Percentiles rank a stretch among this genome's conserved stretches.
Conservation (phyloP, 2,113 vertebrate species). For the Pachypanchax playfairii region DNA sequence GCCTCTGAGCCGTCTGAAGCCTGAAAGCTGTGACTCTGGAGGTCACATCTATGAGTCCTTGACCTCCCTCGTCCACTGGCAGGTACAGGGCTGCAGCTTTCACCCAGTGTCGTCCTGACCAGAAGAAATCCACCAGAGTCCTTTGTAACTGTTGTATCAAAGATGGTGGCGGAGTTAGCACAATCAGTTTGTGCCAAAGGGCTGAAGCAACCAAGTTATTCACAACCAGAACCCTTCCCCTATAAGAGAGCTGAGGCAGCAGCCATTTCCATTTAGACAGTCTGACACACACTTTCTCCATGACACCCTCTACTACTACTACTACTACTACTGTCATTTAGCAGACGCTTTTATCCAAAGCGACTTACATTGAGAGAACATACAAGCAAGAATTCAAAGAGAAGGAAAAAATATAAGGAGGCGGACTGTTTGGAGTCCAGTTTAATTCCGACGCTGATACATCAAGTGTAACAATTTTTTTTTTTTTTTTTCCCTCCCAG, state of each 20-base stretch:
- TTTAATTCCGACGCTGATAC: too few relatives aligned
- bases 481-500: too few relatives aligned
- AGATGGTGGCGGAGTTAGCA: neutral
- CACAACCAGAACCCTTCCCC: neutral
- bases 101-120: neutral
- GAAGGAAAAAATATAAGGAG: too few relatives aligned
- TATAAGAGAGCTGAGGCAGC: neutral
- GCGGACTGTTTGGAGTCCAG: too few relatives aligned
- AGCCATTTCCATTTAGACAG: conserved; percentile 15
- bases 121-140: neutral
- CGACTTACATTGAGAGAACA: too few relatives aligned
- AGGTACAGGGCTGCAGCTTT: too few relatives aligned
- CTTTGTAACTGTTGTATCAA: neutral
- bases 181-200: neutral
- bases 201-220: neutral
- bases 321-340: neutral
- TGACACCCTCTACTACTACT: neutral
- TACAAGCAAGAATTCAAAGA: too few relatives aligned
- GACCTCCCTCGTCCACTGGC: neutral
- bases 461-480: too few relatives aligned
- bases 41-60: neutral
- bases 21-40: neutral
- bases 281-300: neutral
- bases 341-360: too few relatives aligned
- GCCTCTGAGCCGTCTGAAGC: neutral